phyloP scores from a whole-genome alignment of 2,888 invertebrate species.

The Pediacus dermestoides region DNA sequence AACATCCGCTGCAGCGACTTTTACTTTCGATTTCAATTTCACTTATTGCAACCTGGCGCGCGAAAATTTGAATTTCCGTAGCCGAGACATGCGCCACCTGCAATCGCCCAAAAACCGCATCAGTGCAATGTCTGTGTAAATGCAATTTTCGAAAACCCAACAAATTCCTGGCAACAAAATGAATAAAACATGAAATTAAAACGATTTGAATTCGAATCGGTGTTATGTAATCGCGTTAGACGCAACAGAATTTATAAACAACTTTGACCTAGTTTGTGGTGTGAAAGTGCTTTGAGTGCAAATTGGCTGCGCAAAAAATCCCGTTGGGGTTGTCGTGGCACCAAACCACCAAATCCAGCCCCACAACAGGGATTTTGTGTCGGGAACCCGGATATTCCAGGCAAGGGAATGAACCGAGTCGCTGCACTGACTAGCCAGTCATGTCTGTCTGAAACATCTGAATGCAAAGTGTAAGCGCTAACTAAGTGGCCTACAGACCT shows the following conservation, averaged over 20 bases:
- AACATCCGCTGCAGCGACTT: too few relatives aligned
- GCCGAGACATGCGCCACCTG: neutral
- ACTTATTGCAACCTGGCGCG: too few relatives aligned
- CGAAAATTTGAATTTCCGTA: neutral
- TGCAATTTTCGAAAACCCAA: slow-evolving; percentile 18
- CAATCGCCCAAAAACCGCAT: neutral
- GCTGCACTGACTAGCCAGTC: slow-evolving; percentile 67
- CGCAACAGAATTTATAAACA: slow-evolving; percentile 38
- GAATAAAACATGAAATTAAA: slow-evolving; percentile 27
- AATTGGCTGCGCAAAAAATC: too few relatives aligned
- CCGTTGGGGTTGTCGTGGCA: too few relatives aligned
- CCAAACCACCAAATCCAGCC: too few relatives aligned
- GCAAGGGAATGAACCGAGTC: slow-evolving; percentile 57
- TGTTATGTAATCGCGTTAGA: slow-evolving; percentile 38
- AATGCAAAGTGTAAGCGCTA: slow-evolving; percentile 80
- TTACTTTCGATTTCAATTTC: slow-evolving; percentile 1
- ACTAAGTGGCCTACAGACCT: slow-evolving; percentile 88
- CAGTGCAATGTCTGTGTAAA: neutral
- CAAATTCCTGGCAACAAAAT: slow-evolving; percentile 21
- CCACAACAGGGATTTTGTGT: too few relatives aligned
- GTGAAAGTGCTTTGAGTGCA: slow-evolving; percentile 36
- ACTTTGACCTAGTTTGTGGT: slow-evolving; percentile 42
- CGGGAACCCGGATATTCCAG: too few relatives aligned
- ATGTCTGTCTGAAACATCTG: slow-evolving; percentile 71
- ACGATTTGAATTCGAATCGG: slow-evolving; percentile 28